These are phyloP conservation scores for Mycogona germanica DNA, from an alignment of 2,888 invertebrate genomes.

Conservation along the genomic window DNA sequence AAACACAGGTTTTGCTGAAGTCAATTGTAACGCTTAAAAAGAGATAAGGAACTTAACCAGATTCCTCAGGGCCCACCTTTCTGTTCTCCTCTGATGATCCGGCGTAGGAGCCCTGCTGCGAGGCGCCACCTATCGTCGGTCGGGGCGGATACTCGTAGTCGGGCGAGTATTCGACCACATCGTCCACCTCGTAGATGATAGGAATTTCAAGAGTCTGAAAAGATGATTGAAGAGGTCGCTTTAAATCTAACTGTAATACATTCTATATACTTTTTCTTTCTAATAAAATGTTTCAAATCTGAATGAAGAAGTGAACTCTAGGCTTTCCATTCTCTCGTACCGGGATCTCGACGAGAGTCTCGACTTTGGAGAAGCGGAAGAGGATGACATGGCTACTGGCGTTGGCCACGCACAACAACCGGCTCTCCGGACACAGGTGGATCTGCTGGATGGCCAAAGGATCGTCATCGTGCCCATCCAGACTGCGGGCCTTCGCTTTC, in stretches of 20 bases:
- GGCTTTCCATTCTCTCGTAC: constrained; percentile 39
- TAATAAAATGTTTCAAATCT: too few relatives aligned
- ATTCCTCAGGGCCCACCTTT: too few relatives aligned
- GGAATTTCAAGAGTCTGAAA: constrained; percentile 73
- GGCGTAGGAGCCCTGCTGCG: constrained; percentile 35
- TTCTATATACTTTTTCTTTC: constrained; percentile 20
- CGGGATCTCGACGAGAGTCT: constrained; percentile 66
- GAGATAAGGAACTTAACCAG: too few relatives aligned
- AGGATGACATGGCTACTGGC: constrained; percentile 87
- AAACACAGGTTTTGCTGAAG: not conserved
- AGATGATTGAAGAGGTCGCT: constrained; percentile 20
- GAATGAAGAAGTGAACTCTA: not conserved
- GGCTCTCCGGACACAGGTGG: constrained; percentile 86
- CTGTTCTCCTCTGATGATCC: constrained; percentile 33
- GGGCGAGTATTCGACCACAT: constrained; percentile 38
- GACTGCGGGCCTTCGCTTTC: constrained; percentile 41
- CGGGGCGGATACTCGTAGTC: constrained; percentile 56
- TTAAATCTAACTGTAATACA: constrained; percentile 27
- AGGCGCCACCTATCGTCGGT: constrained; percentile 34
- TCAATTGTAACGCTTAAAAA: too few relatives aligned
- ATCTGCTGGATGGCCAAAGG: constrained; percentile 83
- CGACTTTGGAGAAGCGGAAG: constrained; percentile 89
- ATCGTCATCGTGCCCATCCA: constrained; percentile 52
- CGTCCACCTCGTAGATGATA: constrained; percentile 60
- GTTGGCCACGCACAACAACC: constrained; percentile 77